These are phyloP conservation scores for Pteria penguin DNA, from an alignment of 2,888 invertebrate genomes.

Conservation along the genomic window DNA sequence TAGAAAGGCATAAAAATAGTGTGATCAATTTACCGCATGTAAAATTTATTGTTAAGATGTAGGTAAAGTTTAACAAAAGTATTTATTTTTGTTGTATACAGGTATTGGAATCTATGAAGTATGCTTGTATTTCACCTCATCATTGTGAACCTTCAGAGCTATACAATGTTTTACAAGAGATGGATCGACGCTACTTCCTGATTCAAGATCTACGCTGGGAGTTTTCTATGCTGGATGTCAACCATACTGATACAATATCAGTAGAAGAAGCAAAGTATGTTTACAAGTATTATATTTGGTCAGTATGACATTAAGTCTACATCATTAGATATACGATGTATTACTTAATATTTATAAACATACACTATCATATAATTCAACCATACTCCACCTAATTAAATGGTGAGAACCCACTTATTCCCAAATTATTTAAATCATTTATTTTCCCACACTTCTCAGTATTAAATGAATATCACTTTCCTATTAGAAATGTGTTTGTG, in stretches of 20 bases:
- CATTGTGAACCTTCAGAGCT: constrained; percentile 71
- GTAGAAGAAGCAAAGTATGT: constrained; percentile 74
- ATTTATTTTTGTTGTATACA: constrained; percentile 37
- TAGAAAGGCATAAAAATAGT: too few species aligned
- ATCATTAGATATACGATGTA: too few species aligned
- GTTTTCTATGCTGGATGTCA: constrained; percentile 74
- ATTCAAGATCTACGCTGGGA: constrained; percentile 78
- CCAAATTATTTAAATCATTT: too few species aligned
- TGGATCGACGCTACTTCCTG: constrained; percentile 77
- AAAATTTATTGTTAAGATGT: too few species aligned
- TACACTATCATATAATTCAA: too few species aligned
- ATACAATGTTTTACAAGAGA: constrained; percentile 74
- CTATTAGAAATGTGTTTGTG: too few species aligned
- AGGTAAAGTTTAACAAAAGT: neutral
- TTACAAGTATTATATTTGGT: too few species aligned
- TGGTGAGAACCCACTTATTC: neutral
- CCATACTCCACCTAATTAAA: too few species aligned
- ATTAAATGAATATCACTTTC: too few species aligned
- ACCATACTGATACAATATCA: constrained; percentile 69
- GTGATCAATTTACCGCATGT: too few species aligned
- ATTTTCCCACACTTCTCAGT: neutral
- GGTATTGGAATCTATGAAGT: constrained; percentile 74
- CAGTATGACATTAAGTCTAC: too few species aligned
- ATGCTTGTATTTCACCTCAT: constrained; percentile 66
- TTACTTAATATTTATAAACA: too few species aligned